Percentiles rank a stretch among this genome's conserved stretches.
phyloP scores from a whole-genome alignment of 2,888 invertebrate species.

The Marasmarcha lunaedactyla region DNA sequence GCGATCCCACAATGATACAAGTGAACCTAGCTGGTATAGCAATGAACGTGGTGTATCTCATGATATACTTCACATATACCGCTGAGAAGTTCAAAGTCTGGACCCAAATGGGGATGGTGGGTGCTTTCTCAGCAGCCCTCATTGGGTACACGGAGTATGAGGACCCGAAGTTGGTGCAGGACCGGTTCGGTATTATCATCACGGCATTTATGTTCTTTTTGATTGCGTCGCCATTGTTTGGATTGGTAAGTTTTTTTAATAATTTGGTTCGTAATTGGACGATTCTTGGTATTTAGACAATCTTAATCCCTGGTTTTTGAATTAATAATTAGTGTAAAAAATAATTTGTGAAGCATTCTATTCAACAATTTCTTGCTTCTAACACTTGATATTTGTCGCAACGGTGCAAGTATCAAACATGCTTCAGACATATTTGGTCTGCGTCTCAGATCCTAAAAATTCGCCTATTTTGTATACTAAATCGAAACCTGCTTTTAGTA shows the following conservation, averaged over 20 bases:
- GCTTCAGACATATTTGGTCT: too few relatives aligned
- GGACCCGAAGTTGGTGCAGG: constrained; percentile 73
- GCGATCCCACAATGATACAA: constrained; percentile 80
- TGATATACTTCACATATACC: constrained; percentile 76
- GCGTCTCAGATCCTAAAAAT: too few relatives aligned
- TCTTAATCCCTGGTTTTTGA: not conserved
- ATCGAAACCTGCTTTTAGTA: too few relatives aligned
- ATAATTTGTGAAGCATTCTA: too few relatives aligned
- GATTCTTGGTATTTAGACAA: constrained; percentile 3
- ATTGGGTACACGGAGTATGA: constrained; percentile 77
- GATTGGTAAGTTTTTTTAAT: constrained; percentile 66
- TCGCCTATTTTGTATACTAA: too few relatives aligned
- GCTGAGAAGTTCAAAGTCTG: constrained; percentile 63
- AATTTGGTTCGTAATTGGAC: too few relatives aligned
- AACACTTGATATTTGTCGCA: too few relatives aligned
- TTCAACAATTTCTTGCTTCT: too few relatives aligned
- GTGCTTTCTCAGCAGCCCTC: constrained; percentile 68
- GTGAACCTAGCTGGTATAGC: constrained; percentile 82
- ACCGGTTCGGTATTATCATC: constrained; percentile 77
- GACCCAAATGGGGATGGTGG: constrained; percentile 66
- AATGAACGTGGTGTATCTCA: constrained; percentile 75
- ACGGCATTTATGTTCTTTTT: constrained; percentile 76
- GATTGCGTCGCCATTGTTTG: constrained; percentile 78
- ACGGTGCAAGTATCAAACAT: too few relatives aligned
- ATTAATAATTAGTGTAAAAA: too few relatives aligned